phyloP scores from a whole-genome alignment of 2,797 vertebrate genomes.

The Alauda arvensis region DNA sequence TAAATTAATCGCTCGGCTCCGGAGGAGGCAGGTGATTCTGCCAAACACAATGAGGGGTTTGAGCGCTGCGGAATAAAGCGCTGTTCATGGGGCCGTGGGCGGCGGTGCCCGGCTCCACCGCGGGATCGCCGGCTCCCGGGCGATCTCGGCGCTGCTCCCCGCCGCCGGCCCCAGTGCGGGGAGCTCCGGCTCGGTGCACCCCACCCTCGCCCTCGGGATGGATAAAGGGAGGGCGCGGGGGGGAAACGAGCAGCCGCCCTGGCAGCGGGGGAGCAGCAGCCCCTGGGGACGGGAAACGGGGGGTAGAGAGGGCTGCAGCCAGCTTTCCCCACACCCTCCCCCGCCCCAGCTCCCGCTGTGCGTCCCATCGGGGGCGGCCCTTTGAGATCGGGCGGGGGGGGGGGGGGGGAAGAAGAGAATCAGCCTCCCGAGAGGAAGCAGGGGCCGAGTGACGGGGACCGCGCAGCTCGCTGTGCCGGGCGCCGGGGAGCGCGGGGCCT shows the following conservation, averaged over 20 bases:
- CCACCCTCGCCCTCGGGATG: constrained; percentile 2
- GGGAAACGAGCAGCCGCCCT: background rate
- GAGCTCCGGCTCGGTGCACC: background rate
- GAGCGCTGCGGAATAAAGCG: constrained; percentile 45
- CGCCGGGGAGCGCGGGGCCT: constrained; percentile 9
- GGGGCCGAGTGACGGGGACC: background rate
- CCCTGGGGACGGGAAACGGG: background rate
- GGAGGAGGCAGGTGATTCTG: constrained; percentile 56
- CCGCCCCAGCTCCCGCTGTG: too few relatives aligned
- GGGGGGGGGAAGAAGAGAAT: background rate
- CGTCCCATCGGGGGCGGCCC: background rate
- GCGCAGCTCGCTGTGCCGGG: background rate
- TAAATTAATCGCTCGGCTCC: constrained; percentile 28
- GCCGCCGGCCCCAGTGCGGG: background rate
- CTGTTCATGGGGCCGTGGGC: constrained; percentile 2
- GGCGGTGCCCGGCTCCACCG: background rate
- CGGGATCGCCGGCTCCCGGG: background rate
- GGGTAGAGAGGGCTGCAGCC: background rate
- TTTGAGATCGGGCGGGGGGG: background rate
- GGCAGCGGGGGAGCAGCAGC: background rate
- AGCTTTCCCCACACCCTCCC: too few relatives aligned
- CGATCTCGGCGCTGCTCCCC: background rate
- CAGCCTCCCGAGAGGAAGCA: background rate
- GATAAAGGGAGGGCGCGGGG: background rate
- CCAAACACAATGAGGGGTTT: constrained; percentile 36